These are phyloP conservation scores for Cataglyphis albicans DNA, from an alignment of 2,888 invertebrate species.

Conservation along the genomic window DNA sequence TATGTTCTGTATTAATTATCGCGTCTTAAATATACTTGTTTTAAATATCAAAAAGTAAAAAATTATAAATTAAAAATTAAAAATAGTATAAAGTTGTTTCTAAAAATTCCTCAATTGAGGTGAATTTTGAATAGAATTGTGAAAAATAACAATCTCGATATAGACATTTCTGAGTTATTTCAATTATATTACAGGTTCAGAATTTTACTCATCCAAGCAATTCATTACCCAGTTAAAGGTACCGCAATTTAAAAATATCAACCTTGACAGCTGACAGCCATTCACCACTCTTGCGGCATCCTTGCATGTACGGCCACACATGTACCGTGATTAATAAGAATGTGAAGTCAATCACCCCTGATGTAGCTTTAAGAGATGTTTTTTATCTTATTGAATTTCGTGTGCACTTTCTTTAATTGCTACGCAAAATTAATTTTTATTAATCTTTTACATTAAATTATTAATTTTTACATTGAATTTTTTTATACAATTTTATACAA, in stretches of 20 bases:
- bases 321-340: constrained; percentile 59
- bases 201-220: constrained; percentile 29
- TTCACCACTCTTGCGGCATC: constrained; percentile 9
- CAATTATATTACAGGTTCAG: constrained; percentile 2
- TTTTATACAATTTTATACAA: not conserved
- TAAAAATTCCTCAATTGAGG: not conserved
- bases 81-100: not conserved
- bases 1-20: not conserved
- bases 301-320: not conserved
- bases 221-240: constrained; percentile 4
- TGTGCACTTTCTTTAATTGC: not conserved
- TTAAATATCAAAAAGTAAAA: not conserved
- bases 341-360: constrained; percentile 41
- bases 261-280: constrained; percentile 67
- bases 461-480: not conserved
- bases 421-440: not conserved
- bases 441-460: not conserved
- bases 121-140: not conserved
- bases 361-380: constrained; percentile 2
- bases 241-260: constrained; percentile 71
- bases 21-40: not conserved
- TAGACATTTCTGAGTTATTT: not conserved
- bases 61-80: not conserved
- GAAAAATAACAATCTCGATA: not conserved
- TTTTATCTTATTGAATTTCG: not conserved